phyloP scores from a whole-genome alignment of 1,140 invertebrate species.

The Armadillidium nasatum region DNA sequence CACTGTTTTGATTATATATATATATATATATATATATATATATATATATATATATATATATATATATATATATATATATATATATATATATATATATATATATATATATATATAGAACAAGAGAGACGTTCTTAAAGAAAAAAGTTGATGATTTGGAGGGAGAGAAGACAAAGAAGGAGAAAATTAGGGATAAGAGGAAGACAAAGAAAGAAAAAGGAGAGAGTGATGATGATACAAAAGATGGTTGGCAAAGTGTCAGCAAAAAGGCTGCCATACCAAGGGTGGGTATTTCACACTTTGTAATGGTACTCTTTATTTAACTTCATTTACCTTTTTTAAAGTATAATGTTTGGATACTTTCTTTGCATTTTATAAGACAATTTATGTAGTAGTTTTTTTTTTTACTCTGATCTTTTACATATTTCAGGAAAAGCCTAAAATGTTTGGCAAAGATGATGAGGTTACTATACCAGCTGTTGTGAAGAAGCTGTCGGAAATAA shows the following conservation, averaged over 20 bases:
- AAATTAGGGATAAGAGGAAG: conserved; percentile 56
- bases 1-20: too few species aligned
- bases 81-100: too few species aligned
- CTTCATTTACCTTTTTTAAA: too few species aligned
- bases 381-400: too few species aligned
- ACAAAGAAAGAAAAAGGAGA: conserved; percentile 70
- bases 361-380: neutral
- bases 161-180: conserved; percentile 58
- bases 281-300: too few species aligned
- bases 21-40: too few species aligned
- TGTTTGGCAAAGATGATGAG: conserved; percentile 97
- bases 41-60: too few species aligned
- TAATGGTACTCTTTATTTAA: too few species aligned
- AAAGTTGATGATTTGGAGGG: conserved; percentile 65
- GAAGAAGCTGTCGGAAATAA: conserved; percentile 92
- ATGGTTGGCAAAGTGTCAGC: conserved; percentile 42
- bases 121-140: conserved; percentile 76
- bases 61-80: too few species aligned
- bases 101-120: too few species aligned
- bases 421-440: conserved; percentile 67
- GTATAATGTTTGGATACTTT: neutral
- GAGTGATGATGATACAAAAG: conserved; percentile 41
- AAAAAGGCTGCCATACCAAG: conserved; percentile 41
- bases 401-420: neutral
- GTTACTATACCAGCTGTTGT: conserved; percentile 84